A percentile compares a stretch with the other conserved stretches of the same genome.
Conservation (phyloP, 2,797 vertebrate species). For the Fundulus diaphanus region DNA sequence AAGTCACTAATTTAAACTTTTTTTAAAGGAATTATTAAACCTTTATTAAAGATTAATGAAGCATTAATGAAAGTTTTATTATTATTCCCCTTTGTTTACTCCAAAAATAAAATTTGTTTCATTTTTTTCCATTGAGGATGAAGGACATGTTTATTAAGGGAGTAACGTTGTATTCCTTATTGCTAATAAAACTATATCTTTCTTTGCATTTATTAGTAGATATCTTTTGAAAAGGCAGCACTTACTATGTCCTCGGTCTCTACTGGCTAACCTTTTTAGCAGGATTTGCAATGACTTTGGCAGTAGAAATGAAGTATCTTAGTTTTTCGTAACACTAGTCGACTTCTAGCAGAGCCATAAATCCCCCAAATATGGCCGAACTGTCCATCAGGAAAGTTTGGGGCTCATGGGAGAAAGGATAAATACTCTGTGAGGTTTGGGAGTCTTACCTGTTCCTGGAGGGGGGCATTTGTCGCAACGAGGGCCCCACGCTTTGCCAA, state of each 20-base stretch:
- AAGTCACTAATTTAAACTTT: no score
- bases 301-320: background rate
- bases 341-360: background rate
- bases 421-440: constrained; percentile 14
- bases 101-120: no score
- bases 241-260: background rate
- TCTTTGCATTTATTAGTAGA: background rate
- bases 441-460: constrained; percentile 94
- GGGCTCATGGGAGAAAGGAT: background rate
- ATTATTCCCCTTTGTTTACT: no score
- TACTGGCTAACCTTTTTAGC: background rate
- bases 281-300: background rate
- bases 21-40: no score
- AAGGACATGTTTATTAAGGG: background rate
- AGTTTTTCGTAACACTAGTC: background rate
- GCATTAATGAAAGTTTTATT: no score
- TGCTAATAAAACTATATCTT: background rate
- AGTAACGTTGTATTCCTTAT: background rate
- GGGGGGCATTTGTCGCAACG: constrained; percentile 94
- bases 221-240: background rate
- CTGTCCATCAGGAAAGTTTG: background rate
- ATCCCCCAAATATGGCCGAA: background rate
- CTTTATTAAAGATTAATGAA: no score
- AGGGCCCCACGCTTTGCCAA: constrained; percentile 98
- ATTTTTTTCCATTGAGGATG: background rate